Conservation (phyloP, 1,140 invertebrate genomes). For the Ephestia elutella region DNA sequence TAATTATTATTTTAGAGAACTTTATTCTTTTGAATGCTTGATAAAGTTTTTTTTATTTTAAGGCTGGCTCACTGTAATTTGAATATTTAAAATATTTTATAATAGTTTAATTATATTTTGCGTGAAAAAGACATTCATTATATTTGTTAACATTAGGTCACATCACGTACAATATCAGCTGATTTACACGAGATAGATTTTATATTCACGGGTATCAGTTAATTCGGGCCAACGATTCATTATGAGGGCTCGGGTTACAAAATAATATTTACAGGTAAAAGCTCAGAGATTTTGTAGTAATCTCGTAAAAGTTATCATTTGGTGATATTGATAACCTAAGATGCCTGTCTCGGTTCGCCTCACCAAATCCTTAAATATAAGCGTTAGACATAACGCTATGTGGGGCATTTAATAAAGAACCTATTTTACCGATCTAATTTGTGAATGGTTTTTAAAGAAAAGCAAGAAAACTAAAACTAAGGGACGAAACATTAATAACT, state of each 20-base stretch:
- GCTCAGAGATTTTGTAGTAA: background rate
- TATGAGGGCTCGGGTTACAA: background rate
- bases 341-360: background rate
- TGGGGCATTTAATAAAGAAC: slow-evolving; percentile 10
- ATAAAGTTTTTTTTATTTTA: no score
- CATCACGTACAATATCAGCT: no score
- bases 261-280: background rate
- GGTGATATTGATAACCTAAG: slow-evolving; percentile 47
- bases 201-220: background rate
- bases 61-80: no score
- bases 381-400: background rate
- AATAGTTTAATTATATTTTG: no score
- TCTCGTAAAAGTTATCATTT: slow-evolving; percentile 51
- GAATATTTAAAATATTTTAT: no score
- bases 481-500: slow-evolving; percentile 58
- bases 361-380: background rate
- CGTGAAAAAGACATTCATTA: no score
- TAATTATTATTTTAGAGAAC: no score
- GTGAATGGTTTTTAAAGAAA: background rate
- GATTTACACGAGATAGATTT: background rate
- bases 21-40: no score
- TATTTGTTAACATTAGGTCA: no score
- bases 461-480: slow-evolving; percentile 32
- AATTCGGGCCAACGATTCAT: background rate
- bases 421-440: slow-evolving; percentile 9